Conservation (phyloP, 2,113 vertebrate genomes). For the Athene cunicularia region DNA sequence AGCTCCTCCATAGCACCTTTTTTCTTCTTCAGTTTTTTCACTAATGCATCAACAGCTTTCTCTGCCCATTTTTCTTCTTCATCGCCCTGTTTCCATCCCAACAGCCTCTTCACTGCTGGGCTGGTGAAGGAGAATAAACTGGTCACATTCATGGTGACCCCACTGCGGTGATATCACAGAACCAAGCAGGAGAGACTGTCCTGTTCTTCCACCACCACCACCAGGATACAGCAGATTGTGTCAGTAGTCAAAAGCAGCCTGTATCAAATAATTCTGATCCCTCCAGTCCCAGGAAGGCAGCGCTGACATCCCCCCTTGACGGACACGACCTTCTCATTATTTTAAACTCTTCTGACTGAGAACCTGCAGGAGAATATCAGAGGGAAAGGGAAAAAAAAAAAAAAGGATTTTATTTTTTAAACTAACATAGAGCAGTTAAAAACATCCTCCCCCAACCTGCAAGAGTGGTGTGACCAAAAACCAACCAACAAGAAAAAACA, state of each 20-base stretch:
- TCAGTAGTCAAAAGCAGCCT: not conserved
- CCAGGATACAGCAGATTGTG: not conserved
- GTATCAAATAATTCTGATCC: not conserved
- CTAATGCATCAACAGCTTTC: constrained; percentile 94
- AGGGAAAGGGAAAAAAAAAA: not conserved
- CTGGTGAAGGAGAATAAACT: constrained; percentile 99
- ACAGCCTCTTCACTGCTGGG: constrained; percentile 93
- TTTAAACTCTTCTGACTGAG: constrained; percentile 11
- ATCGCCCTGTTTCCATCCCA: constrained; percentile 97
- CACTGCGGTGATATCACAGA: not conserved
- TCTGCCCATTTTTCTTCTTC: constrained; percentile 99
- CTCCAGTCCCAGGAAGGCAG: not conserved
- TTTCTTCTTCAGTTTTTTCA: constrained; percentile 98
- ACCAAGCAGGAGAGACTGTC: not conserved
- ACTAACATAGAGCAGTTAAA: not conserved
- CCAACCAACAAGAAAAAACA: not conserved
- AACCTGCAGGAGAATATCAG: constrained; percentile 37
- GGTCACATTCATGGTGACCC: constrained; percentile 89
- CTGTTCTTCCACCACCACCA: not conserved
- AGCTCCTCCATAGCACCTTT: constrained; percentile 99
- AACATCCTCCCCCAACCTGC: not conserved
- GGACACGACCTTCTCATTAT: not conserved
- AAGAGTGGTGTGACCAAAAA: not conserved
- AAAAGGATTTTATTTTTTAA: not conserved
- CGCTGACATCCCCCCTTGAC: constrained; percentile 30